Base-by-base conservation (phyloP, 2,113 vertebrate genomes). In the Oxyruncus cristatus region DNA sequence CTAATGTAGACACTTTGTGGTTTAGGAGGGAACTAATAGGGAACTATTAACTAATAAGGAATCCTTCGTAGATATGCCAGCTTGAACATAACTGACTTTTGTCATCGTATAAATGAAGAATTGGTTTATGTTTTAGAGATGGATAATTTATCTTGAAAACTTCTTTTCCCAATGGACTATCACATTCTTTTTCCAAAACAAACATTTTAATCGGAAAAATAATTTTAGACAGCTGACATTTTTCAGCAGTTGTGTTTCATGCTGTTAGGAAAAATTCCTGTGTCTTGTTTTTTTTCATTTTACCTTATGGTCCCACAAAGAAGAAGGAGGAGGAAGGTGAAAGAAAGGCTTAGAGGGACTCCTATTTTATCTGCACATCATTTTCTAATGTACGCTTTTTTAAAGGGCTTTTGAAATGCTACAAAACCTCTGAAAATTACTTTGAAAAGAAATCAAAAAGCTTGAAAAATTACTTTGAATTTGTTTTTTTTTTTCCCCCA, bases 401-500 rank as follows among this genome's bases (percentile, higher is more conserved):
- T 18, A 2, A 41, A 37, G 17, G 19, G 19, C 12, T 75, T 82
- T 37, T 50, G 2, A 92, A 68, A 19, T 37, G 21, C 28, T 68
- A 63, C 3, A 27, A 24, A 72, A 55, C 12, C 7, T 63, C 22
- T 46, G 53, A 73, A 68, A 76, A 76, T 21, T 14, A 39, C 20
- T 52, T 67, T 4, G 23, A 77, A 26, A 5, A 32, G 4, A 11
- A 82, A 67, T 47, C 3, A 8, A 73, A 81, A 70, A 70, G 2
- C 15, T 24, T 66, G 24, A 37, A 81, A 63, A 41, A 44, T 27
- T 44, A 62, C 6, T 47, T 71, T 5, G 39, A 65, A 50, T 72
- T 76, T 0, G 1, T 26, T 2, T 53, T 52, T 58, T 28, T 14
- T 1, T n/a, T n/a, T n/a, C 1, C 12, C 6, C 14, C 7, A 71